Conservation (phyloP, 2,888 invertebrate species). For the Agrotis segetum region DNA sequence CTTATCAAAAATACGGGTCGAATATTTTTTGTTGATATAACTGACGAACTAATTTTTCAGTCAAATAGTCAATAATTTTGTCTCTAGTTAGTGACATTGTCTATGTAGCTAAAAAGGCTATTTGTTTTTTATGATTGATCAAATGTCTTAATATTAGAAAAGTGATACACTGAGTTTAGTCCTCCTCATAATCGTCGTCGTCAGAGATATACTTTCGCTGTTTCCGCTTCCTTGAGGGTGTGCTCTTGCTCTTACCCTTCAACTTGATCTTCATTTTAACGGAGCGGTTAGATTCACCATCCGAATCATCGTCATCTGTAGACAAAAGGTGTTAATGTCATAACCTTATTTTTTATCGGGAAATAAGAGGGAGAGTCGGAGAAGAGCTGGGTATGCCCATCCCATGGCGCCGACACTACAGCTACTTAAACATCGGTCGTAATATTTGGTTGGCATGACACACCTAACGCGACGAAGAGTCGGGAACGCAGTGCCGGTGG, state of each 20-base stretch:
- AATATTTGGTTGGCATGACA: too few species aligned
- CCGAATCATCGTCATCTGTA: constrained; percentile 91
- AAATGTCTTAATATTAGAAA: constrained; percentile 34
- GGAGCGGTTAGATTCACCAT: constrained; percentile 91
- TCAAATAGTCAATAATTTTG: constrained; percentile 11
- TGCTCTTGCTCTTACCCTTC: constrained; percentile 89
- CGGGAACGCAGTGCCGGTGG: too few species aligned
- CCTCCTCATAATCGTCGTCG: constrained; percentile 92
- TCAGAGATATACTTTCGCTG: constrained; percentile 92
- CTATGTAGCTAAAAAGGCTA: constrained; percentile 38
- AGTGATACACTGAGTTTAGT: constrained; percentile 74
- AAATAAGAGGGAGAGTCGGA: too few species aligned
- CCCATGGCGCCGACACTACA: too few species aligned
- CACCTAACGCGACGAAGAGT: too few species aligned
- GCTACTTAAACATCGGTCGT: too few species aligned
- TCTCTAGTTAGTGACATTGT: constrained; percentile 26
- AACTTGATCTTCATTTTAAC: constrained; percentile 95
- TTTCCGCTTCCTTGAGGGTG: constrained; percentile 90
- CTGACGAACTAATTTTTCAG: too few species aligned
- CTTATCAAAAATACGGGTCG: too few species aligned
- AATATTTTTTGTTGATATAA: too few species aligned
- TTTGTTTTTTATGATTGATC: constrained; percentile 23
- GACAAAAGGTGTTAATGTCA: constrained; percentile 2
- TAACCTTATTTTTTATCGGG: too few species aligned
- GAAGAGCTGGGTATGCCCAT: too few species aligned